phyloP scores from a whole-genome alignment of 2,797 vertebrate species.

The Enteromius fasciolatus region DNA sequence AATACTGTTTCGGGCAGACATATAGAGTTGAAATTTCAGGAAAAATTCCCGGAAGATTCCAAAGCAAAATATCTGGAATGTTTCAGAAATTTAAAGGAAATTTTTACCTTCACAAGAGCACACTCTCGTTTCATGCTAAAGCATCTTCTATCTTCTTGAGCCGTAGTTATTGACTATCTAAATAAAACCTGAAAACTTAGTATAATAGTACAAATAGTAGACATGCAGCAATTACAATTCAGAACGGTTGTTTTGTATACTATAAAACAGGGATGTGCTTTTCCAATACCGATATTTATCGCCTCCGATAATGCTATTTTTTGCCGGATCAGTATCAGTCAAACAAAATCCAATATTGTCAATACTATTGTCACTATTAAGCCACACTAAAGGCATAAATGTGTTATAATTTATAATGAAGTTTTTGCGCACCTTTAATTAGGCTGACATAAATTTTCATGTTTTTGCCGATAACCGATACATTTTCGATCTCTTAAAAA shows the following conservation, averaged over 20 bases:
- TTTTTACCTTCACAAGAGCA: background rate
- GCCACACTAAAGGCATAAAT: background rate
- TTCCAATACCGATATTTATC: background rate
- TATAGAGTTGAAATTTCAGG: too few relatives aligned
- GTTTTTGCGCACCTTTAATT: background rate
- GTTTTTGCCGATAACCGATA: background rate
- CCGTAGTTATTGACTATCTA: background rate
- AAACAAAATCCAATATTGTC: background rate
- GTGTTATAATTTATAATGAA: background rate
- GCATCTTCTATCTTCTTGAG: background rate
- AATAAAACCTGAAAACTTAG: background rate
- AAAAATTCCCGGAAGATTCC: too few relatives aligned
- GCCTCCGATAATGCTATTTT: background rate
- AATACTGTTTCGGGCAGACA: too few relatives aligned
- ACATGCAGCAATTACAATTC: background rate
- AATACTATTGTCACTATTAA: background rate
- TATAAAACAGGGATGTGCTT: background rate
- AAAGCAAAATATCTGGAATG: too few relatives aligned
- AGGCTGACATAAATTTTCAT: background rate
- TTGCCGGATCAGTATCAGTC: background rate
- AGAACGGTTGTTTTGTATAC: background rate
- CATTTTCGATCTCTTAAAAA: too few relatives aligned
- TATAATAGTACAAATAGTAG: background rate
- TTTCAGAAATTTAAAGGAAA: too few relatives aligned
- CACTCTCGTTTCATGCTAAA: background rate